These are phyloP conservation scores for Bugula neritina DNA, from an alignment of 2,888 invertebrate genomes.

Conservation along the genomic window DNA sequence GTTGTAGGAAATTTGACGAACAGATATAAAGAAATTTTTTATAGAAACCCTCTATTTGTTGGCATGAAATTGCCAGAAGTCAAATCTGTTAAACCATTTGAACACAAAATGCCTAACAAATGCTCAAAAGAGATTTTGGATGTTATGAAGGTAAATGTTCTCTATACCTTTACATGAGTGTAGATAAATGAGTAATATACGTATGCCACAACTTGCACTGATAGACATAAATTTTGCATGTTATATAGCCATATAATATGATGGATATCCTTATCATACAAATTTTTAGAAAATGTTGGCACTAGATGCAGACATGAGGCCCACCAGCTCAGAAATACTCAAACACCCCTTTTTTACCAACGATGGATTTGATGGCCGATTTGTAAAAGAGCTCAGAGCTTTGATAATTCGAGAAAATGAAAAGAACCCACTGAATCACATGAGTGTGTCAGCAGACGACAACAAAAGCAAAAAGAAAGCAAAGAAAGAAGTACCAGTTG, in stretches of 20 bases:
- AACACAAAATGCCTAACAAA: conserved; percentile 44
- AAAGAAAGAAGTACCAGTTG: conserved; percentile 4
- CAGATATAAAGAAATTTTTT: conserved; percentile 51
- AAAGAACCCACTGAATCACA: conserved; percentile 16
- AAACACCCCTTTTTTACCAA: conserved; percentile 47
- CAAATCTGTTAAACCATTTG: conserved; percentile 44
- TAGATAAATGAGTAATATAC: too few relatives aligned
- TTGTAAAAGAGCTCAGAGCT: conserved; percentile 43
- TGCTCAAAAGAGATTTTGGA: conserved; percentile 61
- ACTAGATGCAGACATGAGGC: conserved; percentile 49
- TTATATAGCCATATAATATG: too few relatives aligned
- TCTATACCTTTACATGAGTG: conserved; percentile 28
- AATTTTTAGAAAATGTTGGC: conserved; percentile 45
- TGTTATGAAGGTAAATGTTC: conserved; percentile 69
- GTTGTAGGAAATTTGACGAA: conserved; percentile 48
- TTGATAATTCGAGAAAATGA: conserved; percentile 42
- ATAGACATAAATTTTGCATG: too few relatives aligned
- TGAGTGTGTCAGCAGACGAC: not conserved
- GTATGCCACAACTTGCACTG: too few relatives aligned
- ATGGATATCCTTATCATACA: too few relatives aligned
- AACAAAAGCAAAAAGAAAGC: not conserved
- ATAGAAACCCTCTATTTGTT: conserved; percentile 51
- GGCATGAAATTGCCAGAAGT: conserved; percentile 52
- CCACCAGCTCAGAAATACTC: conserved; percentile 48
- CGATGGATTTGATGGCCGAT: conserved; percentile 46